phyloP scores from a whole-genome alignment of 1,140 invertebrate species.

The Hetaerina americana region DNA sequence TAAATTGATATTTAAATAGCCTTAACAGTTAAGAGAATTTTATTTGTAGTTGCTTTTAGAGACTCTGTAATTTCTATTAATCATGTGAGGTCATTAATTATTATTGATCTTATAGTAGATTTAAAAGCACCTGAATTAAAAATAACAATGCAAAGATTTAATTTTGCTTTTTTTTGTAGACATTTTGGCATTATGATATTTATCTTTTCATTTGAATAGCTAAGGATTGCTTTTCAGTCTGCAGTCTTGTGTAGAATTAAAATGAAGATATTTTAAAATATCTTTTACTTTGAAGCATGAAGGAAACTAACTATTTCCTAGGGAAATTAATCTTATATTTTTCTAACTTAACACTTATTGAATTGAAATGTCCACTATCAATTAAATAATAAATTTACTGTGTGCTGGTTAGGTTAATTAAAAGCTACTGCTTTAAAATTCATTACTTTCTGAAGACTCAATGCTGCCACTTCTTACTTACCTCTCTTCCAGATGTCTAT shows the following conservation, averaged over 20 bases:
- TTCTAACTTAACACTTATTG: neutral
- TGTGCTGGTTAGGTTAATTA: neutral
- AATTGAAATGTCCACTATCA: neutral
- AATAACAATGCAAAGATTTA: neutral
- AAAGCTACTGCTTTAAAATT: neutral
- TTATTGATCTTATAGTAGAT: neutral
- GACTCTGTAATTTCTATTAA: neutral
- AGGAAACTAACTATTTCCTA: neutral
- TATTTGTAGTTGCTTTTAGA: neutral
- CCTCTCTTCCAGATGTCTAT: neutral
- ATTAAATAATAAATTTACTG: conserved; percentile 1
- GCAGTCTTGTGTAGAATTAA: neutral
- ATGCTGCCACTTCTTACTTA: neutral
- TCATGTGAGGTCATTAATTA: neutral
- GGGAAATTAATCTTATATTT: neutral
- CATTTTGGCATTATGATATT: no score
- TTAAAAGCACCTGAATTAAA: neutral
- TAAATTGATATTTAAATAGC: no score
- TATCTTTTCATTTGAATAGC: neutral
- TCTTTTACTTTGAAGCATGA: neutral
- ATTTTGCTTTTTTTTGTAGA: neutral
- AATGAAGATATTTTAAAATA: no score
- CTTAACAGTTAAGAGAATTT: no score
- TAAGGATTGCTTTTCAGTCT: neutral
- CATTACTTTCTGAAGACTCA: neutral